Base-by-base conservation (phyloP, 1,140 invertebrate species). In the Chlorops oryzae region DNA sequence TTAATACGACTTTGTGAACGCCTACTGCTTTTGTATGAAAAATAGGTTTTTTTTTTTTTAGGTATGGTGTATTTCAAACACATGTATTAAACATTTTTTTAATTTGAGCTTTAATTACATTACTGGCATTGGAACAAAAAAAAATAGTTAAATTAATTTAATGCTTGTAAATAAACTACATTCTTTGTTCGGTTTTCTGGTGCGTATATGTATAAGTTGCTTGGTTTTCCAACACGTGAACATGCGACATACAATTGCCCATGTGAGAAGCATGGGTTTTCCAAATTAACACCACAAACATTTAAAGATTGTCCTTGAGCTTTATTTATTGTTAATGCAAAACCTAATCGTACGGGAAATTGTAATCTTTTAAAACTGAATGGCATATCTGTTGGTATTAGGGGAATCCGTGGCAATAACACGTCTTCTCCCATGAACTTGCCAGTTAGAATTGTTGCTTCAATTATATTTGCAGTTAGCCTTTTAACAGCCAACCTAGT, bases 271-370 rank as follows among this genome's bases (percentile, higher is more conserved):
- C 61, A 64, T 51, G 56, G 37, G 28, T 59, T 51, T 56, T 58
- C 51, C 21, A 77, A 62, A 58, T 70, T 50, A 28, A 75, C 28
- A 18, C 72, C 69, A 50, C 56, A 59, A 45, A 64, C 58, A 37
- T 57, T 47, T 54, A 66, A 59, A 18, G 65, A 61, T 59, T 79
- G 76, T 10, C 78, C 76, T 64, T 82, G 78, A 3, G 74, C 55
- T 64, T 80, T 80, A 59, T 80, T 80, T 4, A 81, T 76, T 1
- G 77, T 76, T 63, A 79, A 76, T 20, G 76, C 71, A 61, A 78
- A 80, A 4, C 62, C 59, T 3, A 75, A 62, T 52, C 64, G 72
- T 38, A 74, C 43, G 21, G 72, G 67, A 59, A 78, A 75, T 51
- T 74, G 61, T 51, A 74, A 35, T 43, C 77, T 47, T 63, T 73